Evolutionary conservation across 2,797 vertebrate genomes (phyloP).

Genomic region (Ceryle rudis): DNA sequence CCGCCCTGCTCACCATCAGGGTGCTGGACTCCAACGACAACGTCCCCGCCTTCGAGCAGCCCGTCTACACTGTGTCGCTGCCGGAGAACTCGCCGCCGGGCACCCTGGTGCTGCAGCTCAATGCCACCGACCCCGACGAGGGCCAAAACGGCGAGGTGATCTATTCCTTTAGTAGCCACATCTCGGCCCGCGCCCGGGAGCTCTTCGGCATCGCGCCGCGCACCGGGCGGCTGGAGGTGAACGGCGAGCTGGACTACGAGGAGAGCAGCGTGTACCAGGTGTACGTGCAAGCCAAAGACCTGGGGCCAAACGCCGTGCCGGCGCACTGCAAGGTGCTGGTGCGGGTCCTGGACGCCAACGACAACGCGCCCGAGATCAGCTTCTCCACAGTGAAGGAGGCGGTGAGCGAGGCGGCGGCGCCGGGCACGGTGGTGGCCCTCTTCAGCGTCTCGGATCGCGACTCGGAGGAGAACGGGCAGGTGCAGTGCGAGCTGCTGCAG

Average conservation of each 20-base stretch:
- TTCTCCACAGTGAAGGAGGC: conserved; percentile 97
- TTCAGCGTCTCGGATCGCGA: conserved; percentile 95
- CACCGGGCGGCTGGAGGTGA: conserved; percentile 92
- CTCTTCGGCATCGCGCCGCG: conserved; percentile 91
- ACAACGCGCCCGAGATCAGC: conserved; percentile 95
- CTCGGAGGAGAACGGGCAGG: conserved; percentile 93
- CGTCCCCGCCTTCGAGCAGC: conserved; percentile 93
- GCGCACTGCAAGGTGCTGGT: conserved; percentile 97
- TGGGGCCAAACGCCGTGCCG: conserved; percentile 95
- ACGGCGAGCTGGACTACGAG: conserved; percentile 94
- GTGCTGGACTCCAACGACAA: conserved; percentile 98
- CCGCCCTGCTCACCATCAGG: conserved; percentile 92
- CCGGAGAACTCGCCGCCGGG: conserved; percentile 92
- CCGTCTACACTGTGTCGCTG: conserved; percentile 91
- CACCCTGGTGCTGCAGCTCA: conserved; percentile 93
- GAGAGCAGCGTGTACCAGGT: conserved; percentile 93
- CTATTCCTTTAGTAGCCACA: conserved; percentile 96
- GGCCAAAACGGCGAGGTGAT: conserved; percentile 94
- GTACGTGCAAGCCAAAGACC: conserved; percentile 96
- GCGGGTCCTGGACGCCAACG: conserved; percentile 90
- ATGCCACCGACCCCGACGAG: conserved; percentile 95
- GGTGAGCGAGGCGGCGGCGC: conserved; percentile 92
- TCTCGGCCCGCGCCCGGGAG: conserved; percentile 89
- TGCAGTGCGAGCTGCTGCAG: conserved; percentile 92
- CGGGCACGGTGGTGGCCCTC: conserved; percentile 94